These are phyloP conservation scores for Coregonus sp. DNA, from an alignment of 2,797 vertebrate genomes.

Conservation along the genomic window DNA sequence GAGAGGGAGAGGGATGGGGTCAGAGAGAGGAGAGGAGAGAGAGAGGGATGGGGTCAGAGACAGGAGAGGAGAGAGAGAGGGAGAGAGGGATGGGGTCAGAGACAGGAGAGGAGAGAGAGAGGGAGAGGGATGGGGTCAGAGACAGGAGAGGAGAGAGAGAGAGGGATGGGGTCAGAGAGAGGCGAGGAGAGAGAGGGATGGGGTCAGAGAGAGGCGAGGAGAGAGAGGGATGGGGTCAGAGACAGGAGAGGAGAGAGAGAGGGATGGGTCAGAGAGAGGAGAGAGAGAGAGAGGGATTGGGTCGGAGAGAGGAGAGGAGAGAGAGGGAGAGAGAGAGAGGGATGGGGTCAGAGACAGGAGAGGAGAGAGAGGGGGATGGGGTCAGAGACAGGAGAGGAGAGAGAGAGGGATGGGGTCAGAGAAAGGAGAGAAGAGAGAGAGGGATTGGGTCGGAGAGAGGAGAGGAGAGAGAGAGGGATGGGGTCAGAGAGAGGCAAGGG, in stretches of 20 bases:
- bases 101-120: too few relatives aligned
- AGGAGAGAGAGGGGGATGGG: neutral
- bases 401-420: neutral
- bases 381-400: neutral
- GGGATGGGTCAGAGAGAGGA: neutral
- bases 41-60: neutral
- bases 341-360: neutral
- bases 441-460: neutral
- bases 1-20: neutral
- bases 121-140: too few relatives aligned
- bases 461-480: neutral
- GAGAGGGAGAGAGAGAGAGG: neutral
- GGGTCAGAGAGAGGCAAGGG: too few relatives aligned
- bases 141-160: too few relatives aligned
- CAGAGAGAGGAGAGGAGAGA: neutral
- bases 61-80: neutral
- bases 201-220: too few relatives aligned
- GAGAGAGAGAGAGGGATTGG: neutral
- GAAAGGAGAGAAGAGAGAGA: too few relatives aligned
- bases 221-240: too few relatives aligned
- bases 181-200: neutral
- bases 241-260: too few relatives aligned
- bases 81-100: too few relatives aligned
- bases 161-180: too few relatives aligned
- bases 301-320: neutral